phyloP scores from a whole-genome alignment of 2,113 vertebrate genomes.

The Elaphurus davidianus region DNA sequence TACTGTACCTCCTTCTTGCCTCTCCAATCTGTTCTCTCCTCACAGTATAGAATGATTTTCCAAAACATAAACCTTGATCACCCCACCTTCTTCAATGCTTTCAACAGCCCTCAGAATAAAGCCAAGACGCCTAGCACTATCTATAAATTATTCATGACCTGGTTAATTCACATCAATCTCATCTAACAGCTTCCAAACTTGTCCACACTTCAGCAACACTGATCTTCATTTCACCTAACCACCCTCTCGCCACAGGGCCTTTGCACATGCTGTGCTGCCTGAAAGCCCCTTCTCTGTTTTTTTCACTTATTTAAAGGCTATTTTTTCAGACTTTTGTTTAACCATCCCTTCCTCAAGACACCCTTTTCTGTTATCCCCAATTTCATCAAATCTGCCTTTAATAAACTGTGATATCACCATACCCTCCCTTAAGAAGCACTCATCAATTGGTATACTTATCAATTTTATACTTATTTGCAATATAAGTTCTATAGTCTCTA shows the following conservation, averaged over 20 bases:
- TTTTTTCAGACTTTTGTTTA: constrained; percentile 5
- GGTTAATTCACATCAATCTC: background rate
- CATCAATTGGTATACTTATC: background rate
- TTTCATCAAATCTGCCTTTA: constrained; percentile 6
- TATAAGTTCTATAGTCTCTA: background rate
- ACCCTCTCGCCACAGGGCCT: background rate
- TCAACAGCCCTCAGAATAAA: background rate
- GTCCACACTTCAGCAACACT: background rate
- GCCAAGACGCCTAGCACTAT: background rate
- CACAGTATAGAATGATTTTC: background rate
- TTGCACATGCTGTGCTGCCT: background rate
- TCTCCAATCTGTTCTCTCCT: background rate
- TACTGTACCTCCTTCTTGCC: background rate
- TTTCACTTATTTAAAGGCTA: constrained; percentile 3
- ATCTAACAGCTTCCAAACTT: background rate
- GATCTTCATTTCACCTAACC: background rate
- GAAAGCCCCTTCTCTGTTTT: background rate
- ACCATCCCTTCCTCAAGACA: background rate
- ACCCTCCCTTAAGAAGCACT: background rate
- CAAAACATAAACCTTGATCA: background rate
- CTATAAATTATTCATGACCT: background rate
- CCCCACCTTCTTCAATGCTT: background rate
- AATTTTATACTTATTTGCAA: background rate
- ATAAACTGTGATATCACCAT: background rate
- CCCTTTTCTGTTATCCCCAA: background rate